Evolutionary conservation across 2,797 vertebrate species (phyloP), one percentile per base, ranked within the genome.

Genomic region (Crypturellus tataupa): DNA sequence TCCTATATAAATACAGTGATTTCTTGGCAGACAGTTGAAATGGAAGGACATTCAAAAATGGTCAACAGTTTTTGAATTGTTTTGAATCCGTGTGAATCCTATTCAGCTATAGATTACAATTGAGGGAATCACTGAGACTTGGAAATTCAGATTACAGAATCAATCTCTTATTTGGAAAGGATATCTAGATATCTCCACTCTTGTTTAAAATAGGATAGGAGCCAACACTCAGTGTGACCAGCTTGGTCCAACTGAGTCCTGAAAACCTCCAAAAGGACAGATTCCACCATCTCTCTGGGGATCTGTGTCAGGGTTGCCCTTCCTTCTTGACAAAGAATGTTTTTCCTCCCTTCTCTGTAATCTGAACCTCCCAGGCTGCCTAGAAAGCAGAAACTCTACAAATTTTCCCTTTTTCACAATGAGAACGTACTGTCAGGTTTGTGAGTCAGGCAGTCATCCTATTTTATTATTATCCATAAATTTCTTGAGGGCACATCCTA

Each of bases 391-490:
- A 12, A 23, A 19, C 14, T 24, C 9, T 51, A 33, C 7, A 11
- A 35, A 10, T 62, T 79, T 67, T 46, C 20, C 21, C 14, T 7
- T 44, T 12, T 8, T 53, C 10, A 21, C 10, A 33, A 33, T 1
- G 16, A 60, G 5, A 55, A 6, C 5, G 53, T 9, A 13, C 5
- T 9, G 4, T n/a, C 73, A 17, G 11, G 33, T 68, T 40, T 17
- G 40, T 9, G n/a, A 62, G 20, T 51, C 37, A 71, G 19, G 33
- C 2, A 0, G 27, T 46, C 17, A 2, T 6, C 21, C 5, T 62
- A 25, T 25, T 71, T 73, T 76, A 35, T 27, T 35, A 67, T 9
- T 1, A 33, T 20, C 19, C 49, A 24, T 35, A 56, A 6, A 49
- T n/a, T 31, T 39, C 6, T 14, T 51, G 27, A 56, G 40, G 7